Evolutionary conservation across 1,140 invertebrate genomes (phyloP).

Genomic region (Vanessa tameamea): DNA sequence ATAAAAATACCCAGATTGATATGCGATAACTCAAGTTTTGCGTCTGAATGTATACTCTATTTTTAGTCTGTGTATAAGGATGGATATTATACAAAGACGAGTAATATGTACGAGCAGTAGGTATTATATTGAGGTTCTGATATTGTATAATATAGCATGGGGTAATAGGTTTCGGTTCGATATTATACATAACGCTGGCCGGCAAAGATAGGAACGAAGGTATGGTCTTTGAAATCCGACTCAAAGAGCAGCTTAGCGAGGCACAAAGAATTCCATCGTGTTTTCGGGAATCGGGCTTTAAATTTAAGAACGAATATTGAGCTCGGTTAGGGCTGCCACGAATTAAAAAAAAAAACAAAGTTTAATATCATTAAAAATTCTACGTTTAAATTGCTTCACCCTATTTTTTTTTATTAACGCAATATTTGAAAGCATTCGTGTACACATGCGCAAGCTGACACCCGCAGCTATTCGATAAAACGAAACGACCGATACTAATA

Average conservation of each 20-base stretch:
- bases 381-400: not conserved
- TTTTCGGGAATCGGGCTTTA: conserved; percentile 40
- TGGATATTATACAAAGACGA: no score
- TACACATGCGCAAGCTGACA: conserved; percentile 40
- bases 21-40: no score
- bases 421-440: not conserved
- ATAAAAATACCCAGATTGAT: no score
- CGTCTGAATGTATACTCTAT: no score
- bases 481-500: conserved; percentile 48
- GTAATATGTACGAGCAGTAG: no score
- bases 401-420: not conserved
- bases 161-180: conserved; percentile 4
- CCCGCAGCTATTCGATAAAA: conserved; percentile 44
- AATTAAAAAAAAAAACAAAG: not conserved
- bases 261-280: conserved; percentile 29
- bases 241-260: conserved; percentile 31
- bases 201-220: conserved; percentile 22
- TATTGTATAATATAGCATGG: not conserved
- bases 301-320: conserved; percentile 46
- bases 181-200: conserved; percentile 15
- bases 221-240: conserved; percentile 28
- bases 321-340: conserved; percentile 5
- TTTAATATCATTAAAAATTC: not conserved
- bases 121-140: not conserved
- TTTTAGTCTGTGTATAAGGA: no score